A percentile compares a stretch with the other conserved stretches of the same genome.
phyloP scores from a whole-genome alignment of 2,113 vertebrate genomes.

The Zosterops pallidus region DNA sequence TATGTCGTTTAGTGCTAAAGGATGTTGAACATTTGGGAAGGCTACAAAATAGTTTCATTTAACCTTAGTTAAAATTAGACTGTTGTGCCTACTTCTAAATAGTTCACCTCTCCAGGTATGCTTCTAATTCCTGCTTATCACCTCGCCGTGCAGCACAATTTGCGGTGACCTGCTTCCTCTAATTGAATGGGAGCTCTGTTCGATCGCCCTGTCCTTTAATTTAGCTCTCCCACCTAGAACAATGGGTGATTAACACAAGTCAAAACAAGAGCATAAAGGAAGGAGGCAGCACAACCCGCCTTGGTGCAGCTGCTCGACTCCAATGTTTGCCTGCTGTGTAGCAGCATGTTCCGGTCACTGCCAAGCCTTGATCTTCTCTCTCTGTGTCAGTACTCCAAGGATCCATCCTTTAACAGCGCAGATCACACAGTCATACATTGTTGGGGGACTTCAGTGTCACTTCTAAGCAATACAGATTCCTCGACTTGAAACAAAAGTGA shows the following conservation, averaged over 20 bases:
- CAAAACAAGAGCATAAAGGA: constrained; percentile 36
- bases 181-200: neutral
- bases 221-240: constrained; percentile 65
- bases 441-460: neutral
- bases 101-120: neutral
- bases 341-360: constrained; percentile 23
- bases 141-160: neutral
- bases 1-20: neutral
- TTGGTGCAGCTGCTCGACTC: constrained; percentile 32
- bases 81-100: neutral
- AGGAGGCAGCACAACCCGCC: constrained; percentile 26
- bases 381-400: neutral
- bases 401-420: neutral
- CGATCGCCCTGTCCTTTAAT: constrained; percentile 39
- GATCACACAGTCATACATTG: constrained; percentile 10
- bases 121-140: neutral
- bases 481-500: neutral
- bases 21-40: neutral
- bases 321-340: constrained; percentile 18
- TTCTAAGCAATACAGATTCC: neutral
- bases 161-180: constrained; percentile 16
- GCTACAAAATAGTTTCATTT: neutral
- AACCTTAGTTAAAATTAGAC: neutral
- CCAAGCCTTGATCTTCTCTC: constrained; percentile 43
- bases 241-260: constrained; percentile 63